Evolutionary conservation across 2,113 vertebrate species (phyloP).

Genomic region (Camarhynchus parvulus): DNA sequence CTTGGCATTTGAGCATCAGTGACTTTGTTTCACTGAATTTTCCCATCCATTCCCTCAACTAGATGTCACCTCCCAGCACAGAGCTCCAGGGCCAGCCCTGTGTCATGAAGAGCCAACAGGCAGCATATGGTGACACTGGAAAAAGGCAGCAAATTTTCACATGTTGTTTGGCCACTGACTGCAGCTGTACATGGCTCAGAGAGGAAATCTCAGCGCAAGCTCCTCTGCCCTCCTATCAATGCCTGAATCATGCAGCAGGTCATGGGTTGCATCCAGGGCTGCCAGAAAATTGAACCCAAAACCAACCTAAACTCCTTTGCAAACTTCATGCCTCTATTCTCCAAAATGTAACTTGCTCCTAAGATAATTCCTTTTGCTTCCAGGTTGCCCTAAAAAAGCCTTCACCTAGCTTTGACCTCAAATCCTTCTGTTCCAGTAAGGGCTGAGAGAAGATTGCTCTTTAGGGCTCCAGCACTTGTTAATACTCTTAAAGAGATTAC

Average conservation of each 20-base stretch:
- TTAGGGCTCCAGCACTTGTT: constrained; percentile 16
- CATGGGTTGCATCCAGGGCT: background rate
- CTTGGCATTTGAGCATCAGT: background rate
- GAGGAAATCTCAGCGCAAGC: background rate
- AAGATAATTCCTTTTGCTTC: background rate
- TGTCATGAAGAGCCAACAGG: background rate
- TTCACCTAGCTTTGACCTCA: constrained; percentile 14
- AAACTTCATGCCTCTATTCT: background rate
- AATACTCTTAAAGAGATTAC: constrained; percentile 68
- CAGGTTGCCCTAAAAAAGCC: background rate
- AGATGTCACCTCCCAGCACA: background rate
- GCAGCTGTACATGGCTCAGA: background rate
- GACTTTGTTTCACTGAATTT: background rate
- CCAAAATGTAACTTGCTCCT: rapidly evolving
- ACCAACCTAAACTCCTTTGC: background rate
- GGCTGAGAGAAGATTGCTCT: background rate
- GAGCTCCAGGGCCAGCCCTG: background rate
- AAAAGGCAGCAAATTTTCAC: background rate
- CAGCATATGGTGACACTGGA: background rate
- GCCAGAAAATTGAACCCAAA: background rate
- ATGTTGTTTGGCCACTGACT: background rate
- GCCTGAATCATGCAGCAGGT: background rate
- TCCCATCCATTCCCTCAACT: background rate
- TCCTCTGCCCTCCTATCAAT: background rate
- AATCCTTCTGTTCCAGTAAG: background rate